These are phyloP conservation scores for Andrena fulva DNA, from an alignment of 2,888 invertebrate genomes.

Conservation along the genomic window DNA sequence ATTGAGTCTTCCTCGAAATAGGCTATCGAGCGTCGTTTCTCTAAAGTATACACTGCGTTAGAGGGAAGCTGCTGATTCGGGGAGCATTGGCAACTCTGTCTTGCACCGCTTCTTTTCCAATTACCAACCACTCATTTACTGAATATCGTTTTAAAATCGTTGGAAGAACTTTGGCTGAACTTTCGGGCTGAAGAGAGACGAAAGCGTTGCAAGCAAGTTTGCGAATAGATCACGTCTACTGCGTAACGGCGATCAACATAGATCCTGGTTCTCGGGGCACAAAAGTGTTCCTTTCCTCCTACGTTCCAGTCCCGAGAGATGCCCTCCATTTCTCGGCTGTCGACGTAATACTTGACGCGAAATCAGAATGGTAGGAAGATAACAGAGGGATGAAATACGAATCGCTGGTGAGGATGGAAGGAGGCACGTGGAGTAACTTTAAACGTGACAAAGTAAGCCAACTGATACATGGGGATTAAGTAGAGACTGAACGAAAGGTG, in stretches of 20 bases:
- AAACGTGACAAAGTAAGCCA: slow-evolving; percentile 9
- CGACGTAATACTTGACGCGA: slow-evolving; percentile 25
- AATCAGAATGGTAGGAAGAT: slow-evolving; percentile 32
- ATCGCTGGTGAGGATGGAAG: slow-evolving; percentile 23
- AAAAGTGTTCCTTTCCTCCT: slow-evolving; percentile 46
- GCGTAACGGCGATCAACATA: not conserved
- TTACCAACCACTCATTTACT: no score
- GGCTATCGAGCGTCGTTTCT: not conserved
- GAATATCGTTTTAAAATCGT: not conserved
- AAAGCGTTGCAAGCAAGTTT: slow-evolving; percentile 35
- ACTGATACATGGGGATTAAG: not conserved
- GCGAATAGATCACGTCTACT: slow-evolving; percentile 23
- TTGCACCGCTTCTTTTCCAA: slow-evolving; percentile 11
- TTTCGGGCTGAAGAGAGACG: no score
- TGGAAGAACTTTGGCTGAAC: no score
- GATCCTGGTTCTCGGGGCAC: slow-evolving; percentile 29
- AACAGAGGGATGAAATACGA: slow-evolving; percentile 7
- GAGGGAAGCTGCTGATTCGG: slow-evolving; percentile 6
- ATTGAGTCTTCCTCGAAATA: not conserved
- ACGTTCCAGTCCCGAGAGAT: slow-evolving; percentile 38
- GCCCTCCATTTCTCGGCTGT: slow-evolving; percentile 29
- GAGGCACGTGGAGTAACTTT: not conserved
- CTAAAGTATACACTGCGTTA: slow-evolving; percentile 7
- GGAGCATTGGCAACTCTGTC: slow-evolving; percentile 8
- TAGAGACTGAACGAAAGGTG: not conserved